Conservation (phyloP, 2,113 vertebrate species). For the Macrotis lagotis region DNA sequence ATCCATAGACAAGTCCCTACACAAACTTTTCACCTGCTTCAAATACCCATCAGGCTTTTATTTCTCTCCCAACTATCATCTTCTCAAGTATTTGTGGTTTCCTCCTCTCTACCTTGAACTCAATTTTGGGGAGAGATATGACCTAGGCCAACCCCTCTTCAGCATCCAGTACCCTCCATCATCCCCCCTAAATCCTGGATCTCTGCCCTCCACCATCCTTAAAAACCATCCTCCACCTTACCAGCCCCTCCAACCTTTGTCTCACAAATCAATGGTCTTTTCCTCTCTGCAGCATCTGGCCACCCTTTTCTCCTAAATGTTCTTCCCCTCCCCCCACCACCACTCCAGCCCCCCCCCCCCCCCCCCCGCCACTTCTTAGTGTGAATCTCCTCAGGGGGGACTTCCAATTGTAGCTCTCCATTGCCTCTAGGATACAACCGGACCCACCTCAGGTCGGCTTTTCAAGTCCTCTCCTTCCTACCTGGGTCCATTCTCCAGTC, state of each 20-base stretch:
- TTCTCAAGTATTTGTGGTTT: neutral
- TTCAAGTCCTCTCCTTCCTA: rapidly evolving
- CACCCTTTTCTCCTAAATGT: no score
- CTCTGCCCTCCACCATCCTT: neutral
- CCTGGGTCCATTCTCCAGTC: no score
- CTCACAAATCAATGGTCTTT: neutral
- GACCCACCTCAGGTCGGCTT: neutral
- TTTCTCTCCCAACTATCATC: neutral
- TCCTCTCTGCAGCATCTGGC: neutral
- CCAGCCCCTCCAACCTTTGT: neutral
- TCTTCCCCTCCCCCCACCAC: no score
- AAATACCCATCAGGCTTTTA: neutral
- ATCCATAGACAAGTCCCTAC: neutral
- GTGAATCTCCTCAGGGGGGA: neutral
- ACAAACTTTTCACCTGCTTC: neutral
- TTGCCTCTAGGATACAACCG: neutral
- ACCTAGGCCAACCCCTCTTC: no score
- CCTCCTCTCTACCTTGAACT: neutral
- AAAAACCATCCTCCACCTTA: neutral
- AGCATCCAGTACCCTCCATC: no score
- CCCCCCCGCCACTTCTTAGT: neutral
- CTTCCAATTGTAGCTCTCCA: neutral
- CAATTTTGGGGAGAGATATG: no score
- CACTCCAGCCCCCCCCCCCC: no score
- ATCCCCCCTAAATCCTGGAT: neutral